A percentile compares a stretch with the other conserved stretches of the same genome.
Evolutionary conservation across 1,140 invertebrate genomes (phyloP).

Genomic region (Coenobita brevimanus): DNA sequence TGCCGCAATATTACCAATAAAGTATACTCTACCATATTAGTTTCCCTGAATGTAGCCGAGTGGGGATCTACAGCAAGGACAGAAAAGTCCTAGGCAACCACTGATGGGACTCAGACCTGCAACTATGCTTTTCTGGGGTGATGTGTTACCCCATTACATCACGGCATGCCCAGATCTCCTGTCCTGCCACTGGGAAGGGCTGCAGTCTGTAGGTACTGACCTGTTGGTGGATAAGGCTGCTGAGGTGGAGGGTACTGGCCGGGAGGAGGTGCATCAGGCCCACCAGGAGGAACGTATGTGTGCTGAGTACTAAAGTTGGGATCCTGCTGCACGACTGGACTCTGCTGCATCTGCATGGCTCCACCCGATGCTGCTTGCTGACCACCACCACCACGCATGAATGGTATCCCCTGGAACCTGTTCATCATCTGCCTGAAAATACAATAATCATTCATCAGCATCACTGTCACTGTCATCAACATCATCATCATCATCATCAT

Average conservation of each 20-base stretch:
- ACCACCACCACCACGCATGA: constrained; percentile 24
- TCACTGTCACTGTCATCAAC: not conserved
- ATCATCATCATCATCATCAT: not conserved
- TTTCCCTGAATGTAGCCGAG: no score
- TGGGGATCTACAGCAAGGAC: no score
- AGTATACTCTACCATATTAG: no score
- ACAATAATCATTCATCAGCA: not conserved
- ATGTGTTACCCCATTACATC: no score
- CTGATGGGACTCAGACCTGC: no score
- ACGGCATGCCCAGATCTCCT: no score
- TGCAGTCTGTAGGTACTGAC: constrained; percentile 30
- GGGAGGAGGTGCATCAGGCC: not conserved
- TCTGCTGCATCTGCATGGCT: constrained; percentile 12
- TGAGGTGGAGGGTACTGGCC: constrained; percentile 41
- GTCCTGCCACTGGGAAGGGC: no score
- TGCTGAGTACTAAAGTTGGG: constrained; percentile 52
- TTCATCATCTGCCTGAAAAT: constrained; percentile 42
- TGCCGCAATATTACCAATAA: no score
- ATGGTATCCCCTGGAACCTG: constrained; percentile 48
- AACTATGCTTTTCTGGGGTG: no score
- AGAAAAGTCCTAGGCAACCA: no score
- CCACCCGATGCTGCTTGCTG: constrained; percentile 14
- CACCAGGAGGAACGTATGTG: constrained; percentile 45
- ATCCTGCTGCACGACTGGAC: constrained; percentile 29
- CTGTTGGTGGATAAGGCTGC: constrained; percentile 34